Evolutionary conservation across 2,113 vertebrate species (phyloP).

Genomic region (Prietella phreatophila): DNA sequence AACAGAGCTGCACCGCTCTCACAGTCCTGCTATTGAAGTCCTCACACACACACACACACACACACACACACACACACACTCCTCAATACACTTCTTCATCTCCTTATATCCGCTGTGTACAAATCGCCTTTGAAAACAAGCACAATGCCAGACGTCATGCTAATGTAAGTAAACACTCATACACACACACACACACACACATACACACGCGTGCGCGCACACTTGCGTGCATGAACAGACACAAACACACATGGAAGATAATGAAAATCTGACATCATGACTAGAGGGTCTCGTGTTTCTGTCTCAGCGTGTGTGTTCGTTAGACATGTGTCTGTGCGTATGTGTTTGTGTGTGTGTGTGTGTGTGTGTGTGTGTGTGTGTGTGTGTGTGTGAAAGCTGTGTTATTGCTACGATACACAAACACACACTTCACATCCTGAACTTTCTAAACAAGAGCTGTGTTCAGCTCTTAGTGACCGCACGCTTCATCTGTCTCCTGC

Average conservation of each 20-base stretch:
- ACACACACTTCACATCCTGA: conserved; percentile 62
- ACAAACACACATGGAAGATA: conserved; percentile 53
- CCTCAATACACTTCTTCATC: conserved; percentile 64
- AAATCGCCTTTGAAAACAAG: conserved; percentile 65
- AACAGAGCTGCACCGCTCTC: conserved; percentile 64
- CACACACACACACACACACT: conserved; percentile 43
- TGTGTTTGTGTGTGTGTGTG: conserved; percentile 39
- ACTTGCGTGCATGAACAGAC: conserved; percentile 20
- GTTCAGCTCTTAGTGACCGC: conserved; percentile 68
- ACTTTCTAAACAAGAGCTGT: conserved; percentile 58
- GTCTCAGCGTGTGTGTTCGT: conserved; percentile 38
- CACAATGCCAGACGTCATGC: conserved; percentile 71
- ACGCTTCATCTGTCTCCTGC: conserved; percentile 68
- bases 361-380: conserved; percentile 30
- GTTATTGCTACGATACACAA: conserved; percentile 69
- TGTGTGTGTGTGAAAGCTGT: conserved; percentile 52
- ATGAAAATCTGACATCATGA: conserved; percentile 76
- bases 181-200: conserved; percentile 13
- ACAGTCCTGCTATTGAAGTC: conserved; percentile 68
- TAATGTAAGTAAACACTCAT: conserved; percentile 45
- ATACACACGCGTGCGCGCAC: neutral
- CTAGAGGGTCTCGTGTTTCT: conserved; percentile 65
- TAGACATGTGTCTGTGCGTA: conserved; percentile 30
- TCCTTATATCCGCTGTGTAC: conserved; percentile 72
- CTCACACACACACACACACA: conserved; percentile 32